Evolutionary conservation across 92 coral and sea anemone species (phyloP).

Genomic region (Diadumene lineata): DNA sequence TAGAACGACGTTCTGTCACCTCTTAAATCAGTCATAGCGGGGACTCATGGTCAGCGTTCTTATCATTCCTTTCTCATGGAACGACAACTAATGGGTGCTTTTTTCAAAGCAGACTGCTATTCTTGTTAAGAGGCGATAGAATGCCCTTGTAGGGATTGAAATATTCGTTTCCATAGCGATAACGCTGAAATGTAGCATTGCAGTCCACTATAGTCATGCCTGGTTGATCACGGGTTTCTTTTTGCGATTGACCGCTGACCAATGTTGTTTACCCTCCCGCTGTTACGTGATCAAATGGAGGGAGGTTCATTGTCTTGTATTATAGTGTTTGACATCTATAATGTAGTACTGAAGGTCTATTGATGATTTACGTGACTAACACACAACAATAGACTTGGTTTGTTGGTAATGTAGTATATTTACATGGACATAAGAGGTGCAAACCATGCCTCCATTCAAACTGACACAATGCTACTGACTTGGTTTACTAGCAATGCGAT

Average conservation of each 20-base stretch:
- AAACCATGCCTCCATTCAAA: not conserved
- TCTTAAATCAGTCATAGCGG: too few relatives aligned
- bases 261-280: not conserved
- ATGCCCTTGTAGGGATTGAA: not conserved
- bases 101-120: not conserved
- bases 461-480: not conserved
- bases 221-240: not conserved
- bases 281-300: not conserved
- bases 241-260: not conserved
- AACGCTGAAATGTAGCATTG: not conserved
- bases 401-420: too few relatives aligned
- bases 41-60: too few relatives aligned
- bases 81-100: too few relatives aligned
- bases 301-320: not conserved
- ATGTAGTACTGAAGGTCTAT: too few relatives aligned
- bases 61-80: too few relatives aligned
- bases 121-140: constrained; percentile 7
- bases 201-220: not conserved
- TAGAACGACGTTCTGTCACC: constrained; percentile 1
- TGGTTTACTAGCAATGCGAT: constrained; percentile 11
- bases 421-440: too few relatives aligned
- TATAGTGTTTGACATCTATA: too few relatives aligned
- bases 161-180: not conserved
- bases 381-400: too few relatives aligned
- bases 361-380: too few relatives aligned